Evolutionary conservation across 2,797 vertebrate species (phyloP).

Genomic region (Anas acuta): DNA sequence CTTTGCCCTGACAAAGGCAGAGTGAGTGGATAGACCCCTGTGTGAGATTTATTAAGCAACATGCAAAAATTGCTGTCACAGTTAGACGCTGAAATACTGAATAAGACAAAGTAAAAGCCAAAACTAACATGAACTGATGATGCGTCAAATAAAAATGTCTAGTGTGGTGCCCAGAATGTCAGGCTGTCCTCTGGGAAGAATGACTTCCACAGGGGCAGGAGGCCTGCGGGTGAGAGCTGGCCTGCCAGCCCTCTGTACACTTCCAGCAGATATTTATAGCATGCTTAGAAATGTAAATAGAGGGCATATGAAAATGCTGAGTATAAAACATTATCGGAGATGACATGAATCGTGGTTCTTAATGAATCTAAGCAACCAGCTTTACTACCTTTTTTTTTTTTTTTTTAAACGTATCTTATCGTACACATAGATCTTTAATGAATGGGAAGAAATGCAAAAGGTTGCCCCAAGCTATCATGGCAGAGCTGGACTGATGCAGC

Average conservation of each 20-base stretch:
- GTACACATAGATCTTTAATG: neutral
- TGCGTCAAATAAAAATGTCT: slow-evolving; percentile 14
- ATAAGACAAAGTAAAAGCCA: neutral
- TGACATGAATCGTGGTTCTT: slow-evolving; percentile 11
- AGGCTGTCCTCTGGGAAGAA: slow-evolving; percentile 24
- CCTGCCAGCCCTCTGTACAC: slow-evolving; percentile 11
- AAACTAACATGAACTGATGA: neutral
- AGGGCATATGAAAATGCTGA: slow-evolving; percentile 43
- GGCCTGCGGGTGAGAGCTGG: slow-evolving; percentile 4
- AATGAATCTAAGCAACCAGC: slow-evolving; percentile 35
- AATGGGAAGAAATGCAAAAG: slow-evolving; percentile 12
- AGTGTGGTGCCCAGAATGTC: neutral
- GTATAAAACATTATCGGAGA: slow-evolving; percentile 48
- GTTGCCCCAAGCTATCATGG: neutral
- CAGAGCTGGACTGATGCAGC: neutral
- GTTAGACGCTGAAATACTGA: slow-evolving; percentile 7
- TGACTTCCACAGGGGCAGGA: neutral
- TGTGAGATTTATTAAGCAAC: neutral
- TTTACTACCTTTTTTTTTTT: neutral
- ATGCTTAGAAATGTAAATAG: slow-evolving; percentile 64
- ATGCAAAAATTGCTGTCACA: neutral
- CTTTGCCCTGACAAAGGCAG: neutral
- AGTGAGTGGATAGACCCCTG: rapidly evolving
- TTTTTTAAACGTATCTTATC: neutral
- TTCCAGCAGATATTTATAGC: slow-evolving; percentile 48